phyloP scores from a whole-genome alignment of 2,888 invertebrate species.

The Formica aserva region DNA sequence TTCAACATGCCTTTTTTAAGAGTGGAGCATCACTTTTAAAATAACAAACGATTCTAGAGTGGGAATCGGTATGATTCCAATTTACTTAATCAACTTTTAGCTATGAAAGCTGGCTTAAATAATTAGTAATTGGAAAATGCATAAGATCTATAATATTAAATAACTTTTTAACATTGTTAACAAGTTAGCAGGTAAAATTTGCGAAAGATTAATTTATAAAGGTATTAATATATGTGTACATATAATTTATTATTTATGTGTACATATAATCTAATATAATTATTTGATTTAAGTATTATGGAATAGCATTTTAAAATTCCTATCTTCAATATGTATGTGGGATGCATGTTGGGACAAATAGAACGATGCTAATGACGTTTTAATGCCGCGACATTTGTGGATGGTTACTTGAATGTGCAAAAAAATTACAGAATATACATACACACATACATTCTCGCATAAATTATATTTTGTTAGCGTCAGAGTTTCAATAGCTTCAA shows the following conservation, averaged over 20 bases:
- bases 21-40: slow-evolving; percentile 18
- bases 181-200: slow-evolving; percentile 15
- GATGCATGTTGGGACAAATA: not conserved
- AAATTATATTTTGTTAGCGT: not conserved
- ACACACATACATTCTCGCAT: not conserved
- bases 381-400: not conserved
- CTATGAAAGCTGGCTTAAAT: not conserved
- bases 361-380: not conserved
- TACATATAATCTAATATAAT: not conserved
- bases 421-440: not conserved
- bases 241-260: not conserved
- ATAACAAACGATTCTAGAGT: slow-evolving; percentile 15
- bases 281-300: not conserved
- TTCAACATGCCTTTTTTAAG: too few relatives aligned
- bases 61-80: not conserved
- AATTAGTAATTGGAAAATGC: slow-evolving; percentile 10
- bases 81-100: slow-evolving; percentile 28
- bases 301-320: not conserved
- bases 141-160: slow-evolving; percentile 16
- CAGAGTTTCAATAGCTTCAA: not conserved
- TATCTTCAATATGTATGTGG: not conserved
- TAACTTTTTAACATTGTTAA: not conserved
- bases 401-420: not conserved
- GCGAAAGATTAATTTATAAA: not conserved
- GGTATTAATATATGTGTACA: not conserved